Evolutionary conservation across 2,888 invertebrate genomes (phyloP), one percentile per base, ranked within the genome.

Genomic region (Ypsolopha scabrella): DNA sequence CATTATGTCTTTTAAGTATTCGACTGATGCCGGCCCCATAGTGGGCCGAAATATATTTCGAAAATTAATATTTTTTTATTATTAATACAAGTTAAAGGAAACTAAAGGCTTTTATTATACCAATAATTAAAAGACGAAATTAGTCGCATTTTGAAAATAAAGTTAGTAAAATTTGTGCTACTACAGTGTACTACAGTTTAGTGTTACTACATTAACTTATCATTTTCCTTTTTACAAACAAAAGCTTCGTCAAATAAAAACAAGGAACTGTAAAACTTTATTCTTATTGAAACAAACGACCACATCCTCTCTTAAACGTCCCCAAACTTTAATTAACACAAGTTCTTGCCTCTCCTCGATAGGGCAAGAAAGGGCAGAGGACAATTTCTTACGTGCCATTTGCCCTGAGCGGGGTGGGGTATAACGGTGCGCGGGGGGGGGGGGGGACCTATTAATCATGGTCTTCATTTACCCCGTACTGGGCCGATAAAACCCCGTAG

Each of bases 351-450:
- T 9, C 24, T 33, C 41, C 35, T 13, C 14, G 47, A 11, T n/a
- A 41, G 62, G 64, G 65, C 24, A 24, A 24, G 24, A 24, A 24
- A 24, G 61, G 62, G 65, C 63, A 10, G 58, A 61, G 73, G 77
- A 77, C 77, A 77, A 80, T 80, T 75, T 75, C 76, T 73, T 75
- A 73, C 73, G 70, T 76, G 72, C 78, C 70, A 78, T 79, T 76
- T 58, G 60, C 64, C 64, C 66, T 67, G 66, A 24, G 24, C 24
- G 24, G 62, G 60, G 65, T 61, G 65, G 68, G 67, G 63, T 48
- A 36, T 44, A 48, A 53, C 48, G 46, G 45, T 52, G 48, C 50
- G 48, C 24, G 49, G 24, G 54, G 54, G 56, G 52, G 58, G n/a
- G 58, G 62, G 60, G 59, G 64, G 58, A 59, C 67, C 65, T 74